Conservation (phyloP, 1,140 invertebrate species). For the Lasioglossum baleicum region DNA sequence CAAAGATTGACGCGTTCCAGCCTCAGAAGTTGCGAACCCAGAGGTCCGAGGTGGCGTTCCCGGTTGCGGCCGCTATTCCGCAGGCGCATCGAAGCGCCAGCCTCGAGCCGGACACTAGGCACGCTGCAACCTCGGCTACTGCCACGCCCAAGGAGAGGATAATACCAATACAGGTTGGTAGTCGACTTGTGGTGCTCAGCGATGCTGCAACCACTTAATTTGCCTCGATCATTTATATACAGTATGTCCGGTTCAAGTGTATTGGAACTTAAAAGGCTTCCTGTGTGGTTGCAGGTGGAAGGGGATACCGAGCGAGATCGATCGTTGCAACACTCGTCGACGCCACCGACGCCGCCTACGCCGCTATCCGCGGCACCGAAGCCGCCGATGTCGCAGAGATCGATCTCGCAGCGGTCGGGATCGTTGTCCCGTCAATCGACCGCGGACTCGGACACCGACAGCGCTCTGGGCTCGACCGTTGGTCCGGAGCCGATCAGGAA, state of each 20-base stretch:
- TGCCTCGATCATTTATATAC: too few species aligned
- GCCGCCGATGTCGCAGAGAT: conserved; percentile 77
- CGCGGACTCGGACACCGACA: conserved; percentile 85
- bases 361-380: conserved; percentile 73
- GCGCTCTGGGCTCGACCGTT: conserved; percentile 78
- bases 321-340: conserved; percentile 33
- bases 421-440: conserved; percentile 85
- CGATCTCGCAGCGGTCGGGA: conserved; percentile 75
- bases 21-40: conserved; percentile 79
- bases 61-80: conserved; percentile 77
- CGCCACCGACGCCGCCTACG: neutral
- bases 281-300: conserved; percentile 54
- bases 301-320: conserved; percentile 49
- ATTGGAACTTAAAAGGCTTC: neutral
- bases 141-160: conserved; percentile 79
- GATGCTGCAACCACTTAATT: too few species aligned
- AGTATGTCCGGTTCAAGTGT: too few species aligned
- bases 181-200: neutral
- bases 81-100: conserved; percentile 74
- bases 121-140: conserved; percentile 44
- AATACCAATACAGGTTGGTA: conserved; percentile 80
- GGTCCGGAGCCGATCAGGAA: conserved; percentile 89
- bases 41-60: conserved; percentile 82
- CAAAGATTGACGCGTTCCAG: conserved; percentile 79
- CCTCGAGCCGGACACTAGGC: conserved; percentile 74